These are phyloP conservation scores for Leptopterna dolabrata DNA, from an alignment of 2,888 invertebrate species.

Conservation along the genomic window DNA sequence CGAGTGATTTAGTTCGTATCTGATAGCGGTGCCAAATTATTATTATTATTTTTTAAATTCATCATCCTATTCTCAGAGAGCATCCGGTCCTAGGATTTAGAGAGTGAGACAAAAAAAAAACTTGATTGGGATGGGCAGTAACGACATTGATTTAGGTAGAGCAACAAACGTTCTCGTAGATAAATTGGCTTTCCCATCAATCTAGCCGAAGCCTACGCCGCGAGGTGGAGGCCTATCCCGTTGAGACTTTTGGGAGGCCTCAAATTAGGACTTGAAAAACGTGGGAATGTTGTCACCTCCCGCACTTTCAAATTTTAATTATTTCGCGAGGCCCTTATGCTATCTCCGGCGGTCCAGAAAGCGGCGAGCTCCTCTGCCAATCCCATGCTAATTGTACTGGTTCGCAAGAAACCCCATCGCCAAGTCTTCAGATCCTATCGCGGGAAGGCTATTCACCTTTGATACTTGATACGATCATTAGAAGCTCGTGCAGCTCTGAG, in stretches of 20 bases:
- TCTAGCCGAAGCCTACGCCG: neutral
- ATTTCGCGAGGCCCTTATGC: neutral
- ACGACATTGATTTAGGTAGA: too few species aligned
- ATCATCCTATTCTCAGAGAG: too few species aligned
- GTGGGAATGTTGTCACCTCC: constrained; percentile 49
- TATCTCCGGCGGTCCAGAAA: neutral
- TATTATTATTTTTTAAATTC: too few species aligned
- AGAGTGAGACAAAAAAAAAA: too few species aligned
- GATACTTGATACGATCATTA: constrained; percentile 22
- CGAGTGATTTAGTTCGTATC: too few species aligned
- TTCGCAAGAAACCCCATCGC: constrained; percentile 23
- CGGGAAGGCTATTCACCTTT: constrained; percentile 30
- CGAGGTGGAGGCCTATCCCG: constrained; percentile 9
- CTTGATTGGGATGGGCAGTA: too few species aligned
- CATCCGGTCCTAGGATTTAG: too few species aligned
- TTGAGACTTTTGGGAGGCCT: neutral
- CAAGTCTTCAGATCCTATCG: neutral
- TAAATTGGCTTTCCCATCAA: neutral
- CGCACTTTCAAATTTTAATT: constrained; percentile 42
- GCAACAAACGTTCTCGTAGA: too few species aligned
- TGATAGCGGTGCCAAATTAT: too few species aligned
- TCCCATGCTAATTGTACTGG: constrained; percentile 38
- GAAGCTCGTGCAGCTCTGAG: neutral
- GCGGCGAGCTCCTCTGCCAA: neutral
- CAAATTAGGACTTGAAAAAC: constrained; percentile 44